Base-by-base conservation (phyloP, 2,113 vertebrate genomes). In the Sula dactylatra region DNA sequence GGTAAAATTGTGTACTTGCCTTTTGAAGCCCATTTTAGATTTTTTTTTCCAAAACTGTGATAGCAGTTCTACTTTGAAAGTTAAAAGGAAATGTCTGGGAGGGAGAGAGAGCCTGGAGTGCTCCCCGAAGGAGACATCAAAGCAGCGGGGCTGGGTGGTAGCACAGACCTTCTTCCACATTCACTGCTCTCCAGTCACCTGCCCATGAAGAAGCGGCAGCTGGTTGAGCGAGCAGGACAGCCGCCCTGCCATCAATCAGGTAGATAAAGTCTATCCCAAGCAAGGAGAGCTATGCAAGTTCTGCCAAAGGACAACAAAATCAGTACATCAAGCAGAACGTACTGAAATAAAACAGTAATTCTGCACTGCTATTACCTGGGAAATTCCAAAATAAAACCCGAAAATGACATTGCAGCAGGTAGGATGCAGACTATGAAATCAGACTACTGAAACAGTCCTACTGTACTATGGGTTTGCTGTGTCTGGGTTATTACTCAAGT, bases 131-230 rank as follows among this genome's bases (percentile, higher is more conserved):
- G 2, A 0, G 6, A 44, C 24, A 66, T 10, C n/a, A 66, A 32
- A 34, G 16, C 52, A 25, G 22, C 0, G 0, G n/a, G 42, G 27
- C 16, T 34, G 25, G 27, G 38, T 24, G 29, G 44, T 20, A 8
- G 24, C 1, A n/a, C 18, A 16, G 34, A 58, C 11, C 8, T 24
- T 24, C 40, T 42, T 40, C 54, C 32, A 58, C 1, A 0, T 7
- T 56, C 22, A 10, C 32, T 2, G 31, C n/a, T 32, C 42, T 9
- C 27, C 29, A 2, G 22, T 20, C 4, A 16, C 56, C 22, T 29
- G 40, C 11, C n/a, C 11, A 5, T 4, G 26, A 70, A 40, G 29
- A 47, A 38, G 59, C 16, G 7, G 82, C 34, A 47, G 65, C 13
- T 20, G 71, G 42, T 3, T 40, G 52, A 45, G 50, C 2, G 1